phyloP scores from a whole-genome alignment of 2,113 vertebrate genomes.

The Sceloporus tristichus region DNA sequence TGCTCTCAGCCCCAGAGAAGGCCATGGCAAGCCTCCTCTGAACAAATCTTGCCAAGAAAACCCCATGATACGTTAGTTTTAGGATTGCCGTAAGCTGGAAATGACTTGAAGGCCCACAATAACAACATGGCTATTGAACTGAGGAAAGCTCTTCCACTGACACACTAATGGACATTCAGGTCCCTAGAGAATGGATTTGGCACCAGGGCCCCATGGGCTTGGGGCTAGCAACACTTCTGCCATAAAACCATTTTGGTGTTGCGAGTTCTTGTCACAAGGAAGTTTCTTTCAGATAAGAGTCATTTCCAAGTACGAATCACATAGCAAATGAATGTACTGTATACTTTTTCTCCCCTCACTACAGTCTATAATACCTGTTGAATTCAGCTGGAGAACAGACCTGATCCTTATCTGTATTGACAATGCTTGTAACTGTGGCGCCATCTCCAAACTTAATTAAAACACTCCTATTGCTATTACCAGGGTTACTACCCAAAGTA shows the following conservation, averaged over 20 bases:
- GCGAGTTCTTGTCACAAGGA: not conserved
- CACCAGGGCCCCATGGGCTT: not conserved
- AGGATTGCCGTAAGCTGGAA: too few species aligned
- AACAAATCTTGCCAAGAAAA: too few species aligned
- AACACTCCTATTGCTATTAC: constrained; percentile 16
- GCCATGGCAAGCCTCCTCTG: too few species aligned
- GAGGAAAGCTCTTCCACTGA: not conserved
- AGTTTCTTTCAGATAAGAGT: not conserved
- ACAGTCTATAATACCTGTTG: not conserved
- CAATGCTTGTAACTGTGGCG: constrained; percentile 13
- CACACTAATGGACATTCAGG: not conserved
- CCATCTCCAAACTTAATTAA: constrained; percentile 35
- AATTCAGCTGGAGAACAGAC: constrained; percentile 2
- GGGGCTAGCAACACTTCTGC: not conserved
- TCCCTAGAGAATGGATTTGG: not conserved
- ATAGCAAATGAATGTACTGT: not conserved
- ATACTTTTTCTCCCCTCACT: not conserved
- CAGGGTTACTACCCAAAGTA: constrained; percentile 15
- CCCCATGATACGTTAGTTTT: too few species aligned
- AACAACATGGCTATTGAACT: not conserved
- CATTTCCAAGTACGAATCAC: not conserved
- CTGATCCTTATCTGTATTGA: constrained; percentile 34
- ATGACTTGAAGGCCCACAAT: too few species aligned
- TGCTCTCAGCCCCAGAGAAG: too few species aligned
- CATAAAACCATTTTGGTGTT: not conserved